phyloP scores from a whole-genome alignment of 2,113 vertebrate species.

The Polypterus bichir region DNA sequence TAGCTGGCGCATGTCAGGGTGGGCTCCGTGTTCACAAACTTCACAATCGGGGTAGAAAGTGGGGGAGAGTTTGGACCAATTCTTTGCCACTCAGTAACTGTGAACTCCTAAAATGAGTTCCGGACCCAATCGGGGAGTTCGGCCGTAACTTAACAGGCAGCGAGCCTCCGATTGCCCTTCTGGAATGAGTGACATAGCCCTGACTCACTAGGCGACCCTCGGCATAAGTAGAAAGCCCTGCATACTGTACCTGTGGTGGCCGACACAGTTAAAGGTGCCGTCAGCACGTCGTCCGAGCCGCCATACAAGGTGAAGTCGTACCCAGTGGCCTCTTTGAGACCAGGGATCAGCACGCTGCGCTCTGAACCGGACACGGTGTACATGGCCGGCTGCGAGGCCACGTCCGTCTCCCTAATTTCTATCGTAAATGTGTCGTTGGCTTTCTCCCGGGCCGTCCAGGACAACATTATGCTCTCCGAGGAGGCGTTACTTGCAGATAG shows the following conservation, averaged over 20 bases:
- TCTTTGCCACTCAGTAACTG: too few relatives aligned
- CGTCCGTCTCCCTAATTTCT: conserved; percentile 67
- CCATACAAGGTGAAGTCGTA: conserved; percentile 65
- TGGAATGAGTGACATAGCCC: too few relatives aligned
- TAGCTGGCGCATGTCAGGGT: too few relatives aligned
- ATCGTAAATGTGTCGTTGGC: conserved; percentile 69
- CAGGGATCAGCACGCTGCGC: conserved; percentile 46
- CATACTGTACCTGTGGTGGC: conserved; percentile 60
- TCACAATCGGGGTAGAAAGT: too few relatives aligned
- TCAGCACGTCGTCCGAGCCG: conserved; percentile 43
- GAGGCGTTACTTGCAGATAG: conserved; percentile 67
- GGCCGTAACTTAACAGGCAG: too few relatives aligned
- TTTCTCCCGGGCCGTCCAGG: conserved; percentile 55
- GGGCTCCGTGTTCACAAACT: too few relatives aligned
- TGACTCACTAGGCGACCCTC: too few relatives aligned
- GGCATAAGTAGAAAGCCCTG: conserved; percentile 4
- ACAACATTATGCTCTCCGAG: conserved; percentile 60
- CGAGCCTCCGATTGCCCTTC: too few relatives aligned
- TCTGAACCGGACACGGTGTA: conserved; percentile 39
- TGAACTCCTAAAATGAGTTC: too few relatives aligned
- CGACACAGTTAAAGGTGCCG: conserved; percentile 48
- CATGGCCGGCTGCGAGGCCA: conserved; percentile 54
- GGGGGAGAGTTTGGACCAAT: too few relatives aligned
- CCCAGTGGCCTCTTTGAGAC: conserved; percentile 57
- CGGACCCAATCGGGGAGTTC: too few relatives aligned